Base-by-base conservation (phyloP, 2,797 vertebrate genomes). In the Silurus lanzhouensis region DNA sequence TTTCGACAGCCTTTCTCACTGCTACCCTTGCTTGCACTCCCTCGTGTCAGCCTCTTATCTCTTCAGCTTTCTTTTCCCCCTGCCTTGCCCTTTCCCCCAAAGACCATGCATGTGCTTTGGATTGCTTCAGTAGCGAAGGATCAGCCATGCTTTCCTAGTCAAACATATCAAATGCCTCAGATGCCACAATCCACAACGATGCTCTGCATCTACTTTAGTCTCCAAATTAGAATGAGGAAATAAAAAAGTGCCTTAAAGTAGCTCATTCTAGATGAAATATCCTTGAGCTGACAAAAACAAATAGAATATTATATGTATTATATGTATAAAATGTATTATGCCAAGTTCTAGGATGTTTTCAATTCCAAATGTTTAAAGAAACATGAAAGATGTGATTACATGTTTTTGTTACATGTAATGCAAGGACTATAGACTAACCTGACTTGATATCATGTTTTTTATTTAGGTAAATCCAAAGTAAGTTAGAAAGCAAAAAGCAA, bases 61-160 rank as follows among this genome's bases (percentile, higher is more conserved):
- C 78, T 83, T 84, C 68, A 87, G 85, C 88, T 92, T 93, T 89
- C 91, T 91, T 89, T 91, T 89, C 87, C 88, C 80, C 88, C 91
- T 90, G 89, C 85, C 85, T 89, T 91, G 89, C 84, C 88, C 88
- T 91, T 91, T 85, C 67, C 89, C 89, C 87, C 74, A 88, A 86
- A 92, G 87, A 91, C 87, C 89, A 88, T 76, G 89, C 88, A 79
- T 90, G 90, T 87, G 91, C 92, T 92, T 91, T 93, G 91, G 92
- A 93, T 88, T 92, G 91, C 92, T 89, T 90, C 92, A 92, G 89
- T 90, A 92, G 91, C 89, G 92, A 86, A 93, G 90, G 91, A 94
- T 92, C 94, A 94, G 91, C 92, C 89, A 91, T 91, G 92, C 92
- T 93, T 94, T 93, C 92, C 89, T 82, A 93, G 91, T 93, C 93